phyloP scores from a whole-genome alignment of 2,797 vertebrate genomes.

The Poecile montanus region DNA sequence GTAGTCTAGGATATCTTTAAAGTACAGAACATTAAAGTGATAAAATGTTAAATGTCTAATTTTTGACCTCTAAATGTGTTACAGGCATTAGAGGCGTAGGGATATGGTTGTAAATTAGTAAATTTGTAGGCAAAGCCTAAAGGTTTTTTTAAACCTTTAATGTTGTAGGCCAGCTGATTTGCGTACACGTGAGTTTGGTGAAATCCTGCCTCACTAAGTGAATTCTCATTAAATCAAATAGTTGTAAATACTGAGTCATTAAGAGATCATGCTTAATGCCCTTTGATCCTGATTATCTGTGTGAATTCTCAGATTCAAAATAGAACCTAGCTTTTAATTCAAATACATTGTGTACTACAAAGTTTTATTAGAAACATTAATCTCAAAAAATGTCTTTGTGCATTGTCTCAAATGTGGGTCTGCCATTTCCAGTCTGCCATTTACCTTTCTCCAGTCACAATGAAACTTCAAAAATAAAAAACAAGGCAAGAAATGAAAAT shows the following conservation, averaged over 20 bases:
- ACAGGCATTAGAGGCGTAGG: not conserved
- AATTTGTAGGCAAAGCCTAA: not conserved
- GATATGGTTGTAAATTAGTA: not conserved
- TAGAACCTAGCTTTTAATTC: not conserved
- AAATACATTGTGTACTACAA: not conserved
- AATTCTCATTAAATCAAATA: not conserved
- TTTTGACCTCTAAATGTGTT: not conserved
- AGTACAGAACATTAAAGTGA: not conserved
- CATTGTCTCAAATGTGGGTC: not conserved
- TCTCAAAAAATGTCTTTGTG: not conserved
- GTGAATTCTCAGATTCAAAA: not conserved
- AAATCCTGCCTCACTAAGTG: not conserved
- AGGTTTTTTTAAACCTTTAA: not conserved
- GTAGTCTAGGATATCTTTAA: not conserved
- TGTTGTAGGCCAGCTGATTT: not conserved
- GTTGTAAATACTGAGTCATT: not conserved
- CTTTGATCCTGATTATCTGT: not conserved
- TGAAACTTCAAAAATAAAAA: not conserved
- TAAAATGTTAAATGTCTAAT: not conserved
- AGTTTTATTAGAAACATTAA: not conserved
- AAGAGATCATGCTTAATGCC: not conserved
- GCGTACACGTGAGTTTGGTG: not conserved
- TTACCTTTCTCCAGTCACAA: not conserved
- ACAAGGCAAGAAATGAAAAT: conserved; percentile 37
- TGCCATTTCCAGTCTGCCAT: not conserved